These are phyloP conservation scores for Orthosia gracilis DNA, from an alignment of 2,888 invertebrate genomes.

Conservation along the genomic window DNA sequence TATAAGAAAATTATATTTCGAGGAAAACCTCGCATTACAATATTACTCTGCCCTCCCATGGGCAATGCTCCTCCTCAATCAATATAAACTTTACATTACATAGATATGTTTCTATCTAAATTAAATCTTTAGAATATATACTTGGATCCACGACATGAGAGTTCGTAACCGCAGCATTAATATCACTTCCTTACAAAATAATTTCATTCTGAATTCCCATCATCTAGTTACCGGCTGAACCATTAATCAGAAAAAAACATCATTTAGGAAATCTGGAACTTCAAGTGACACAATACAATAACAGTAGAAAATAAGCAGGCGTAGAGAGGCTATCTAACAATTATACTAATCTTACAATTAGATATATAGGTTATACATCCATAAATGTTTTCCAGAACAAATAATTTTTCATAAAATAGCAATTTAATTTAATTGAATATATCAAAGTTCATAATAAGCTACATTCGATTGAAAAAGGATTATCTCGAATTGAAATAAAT, in stretches of 20 bases:
- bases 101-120: constrained; percentile 50
- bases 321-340: constrained; percentile 52
- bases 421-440: constrained; percentile 50
- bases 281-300: constrained; percentile 54
- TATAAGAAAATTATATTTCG: background rate
- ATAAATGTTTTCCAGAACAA: constrained; percentile 52
- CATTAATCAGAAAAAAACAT: constrained; percentile 52
- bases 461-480: constrained; percentile 43
- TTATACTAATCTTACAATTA: constrained; percentile 56
- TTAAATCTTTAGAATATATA: constrained; percentile 46
- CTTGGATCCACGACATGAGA: constrained; percentile 35
- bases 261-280: constrained; percentile 35
- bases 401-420: constrained; percentile 51
- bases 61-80: constrained; percentile 2
- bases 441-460: constrained; percentile 52
- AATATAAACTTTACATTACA: constrained; percentile 32
- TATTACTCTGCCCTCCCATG: background rate
- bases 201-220: constrained; percentile 31
- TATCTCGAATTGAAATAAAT: constrained; percentile 35
- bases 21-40: constrained; percentile 39
- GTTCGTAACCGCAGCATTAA: constrained; percentile 37
- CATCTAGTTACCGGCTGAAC: constrained; percentile 5
- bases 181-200: constrained; percentile 55
- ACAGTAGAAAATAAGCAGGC: constrained; percentile 51
- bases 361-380: constrained; percentile 58